Evolutionary conservation across 2,113 vertebrate genomes (phyloP).

Genomic region (Recurvirostra avosetta): DNA sequence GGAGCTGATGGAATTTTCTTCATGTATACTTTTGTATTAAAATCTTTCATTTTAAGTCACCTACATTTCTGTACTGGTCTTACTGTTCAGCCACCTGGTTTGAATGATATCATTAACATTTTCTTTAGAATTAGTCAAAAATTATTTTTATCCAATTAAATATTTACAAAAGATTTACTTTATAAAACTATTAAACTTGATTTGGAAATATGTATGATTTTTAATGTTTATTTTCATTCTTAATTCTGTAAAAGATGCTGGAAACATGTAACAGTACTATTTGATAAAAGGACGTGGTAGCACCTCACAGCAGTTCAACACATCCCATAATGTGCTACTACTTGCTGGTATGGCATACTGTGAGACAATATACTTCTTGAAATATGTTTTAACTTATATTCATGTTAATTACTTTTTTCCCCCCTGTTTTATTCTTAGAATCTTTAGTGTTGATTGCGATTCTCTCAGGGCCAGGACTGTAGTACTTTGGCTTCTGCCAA

Average conservation of each 20-base stretch:
- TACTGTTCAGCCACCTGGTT: background rate
- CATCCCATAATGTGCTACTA: background rate
- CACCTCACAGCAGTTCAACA: background rate
- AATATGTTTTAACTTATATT: background rate
- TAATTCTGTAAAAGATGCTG: background rate
- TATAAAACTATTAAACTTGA: background rate
- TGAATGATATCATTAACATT: background rate
- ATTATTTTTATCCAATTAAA: background rate
- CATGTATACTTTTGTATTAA: background rate
- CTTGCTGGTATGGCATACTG: background rate
- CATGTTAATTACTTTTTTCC: background rate
- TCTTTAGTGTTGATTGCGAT: background rate
- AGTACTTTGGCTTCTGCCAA: background rate
- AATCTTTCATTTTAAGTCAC: background rate
- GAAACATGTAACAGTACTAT: background rate
- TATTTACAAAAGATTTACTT: background rate
- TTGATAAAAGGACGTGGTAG: background rate
- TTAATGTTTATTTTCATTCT: background rate
- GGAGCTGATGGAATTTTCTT: background rate
- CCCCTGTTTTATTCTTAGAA: background rate
- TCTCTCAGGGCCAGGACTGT: background rate
- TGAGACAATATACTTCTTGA: background rate
- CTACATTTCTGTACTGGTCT: background rate
- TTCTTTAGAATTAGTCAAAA: background rate
- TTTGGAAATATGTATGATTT: background rate